Base-by-base conservation (phyloP, 2,888 invertebrate species). In the Sacculina carcini region DNA sequence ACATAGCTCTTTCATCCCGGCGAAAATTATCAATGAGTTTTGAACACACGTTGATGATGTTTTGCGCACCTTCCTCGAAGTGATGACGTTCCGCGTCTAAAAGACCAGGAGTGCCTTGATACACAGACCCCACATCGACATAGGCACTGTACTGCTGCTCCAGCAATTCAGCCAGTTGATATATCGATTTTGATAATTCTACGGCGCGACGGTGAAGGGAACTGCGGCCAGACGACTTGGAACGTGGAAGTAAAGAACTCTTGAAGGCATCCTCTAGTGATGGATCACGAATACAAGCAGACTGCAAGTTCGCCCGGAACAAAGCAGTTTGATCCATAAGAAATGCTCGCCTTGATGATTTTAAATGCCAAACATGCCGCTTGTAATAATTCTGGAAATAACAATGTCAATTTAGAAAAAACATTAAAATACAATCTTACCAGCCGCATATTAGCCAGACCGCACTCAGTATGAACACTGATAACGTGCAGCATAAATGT, bases 61-160 rank as follows among this genome's bases (percentile, higher is more conserved):
- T 59, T 57, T 66, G 63, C 14, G 66, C 64, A 46, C 66, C 64
- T 24, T 58, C 57, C 53, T 68, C 68, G 54, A 68, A 66, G 58
- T 65, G 62, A 54, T 68, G 66, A 50, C 67, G 56, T 51, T 68
- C 66, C 40, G 61, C 56, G 52, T 68, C 67, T 21, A 64, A 63
- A 64, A 68, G n/a, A n/a, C n/a, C n/a, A n/a, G n/a, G n/a, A n/a
- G n/a, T n/a, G n/a, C n/a, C n/a, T n/a, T n/a, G n/a, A n/a, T n/a
- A n/a, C n/a, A n/a, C n/a, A n/a, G n/a, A 64, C 5, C 54, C 56
- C 3, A 62, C 60, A 3, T 57, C 56, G 42, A 61, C 61, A 36
- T 58, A 59, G 23, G 26, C 26, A 40, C 19, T n/a, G 7, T 24
- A 24, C 4, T 50, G 44, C 28, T 44, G 24, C 28, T n/a, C 24